Evolutionary conservation across 2,113 vertebrate genomes (phyloP).

Genomic region (Spea bombifrons): DNA sequence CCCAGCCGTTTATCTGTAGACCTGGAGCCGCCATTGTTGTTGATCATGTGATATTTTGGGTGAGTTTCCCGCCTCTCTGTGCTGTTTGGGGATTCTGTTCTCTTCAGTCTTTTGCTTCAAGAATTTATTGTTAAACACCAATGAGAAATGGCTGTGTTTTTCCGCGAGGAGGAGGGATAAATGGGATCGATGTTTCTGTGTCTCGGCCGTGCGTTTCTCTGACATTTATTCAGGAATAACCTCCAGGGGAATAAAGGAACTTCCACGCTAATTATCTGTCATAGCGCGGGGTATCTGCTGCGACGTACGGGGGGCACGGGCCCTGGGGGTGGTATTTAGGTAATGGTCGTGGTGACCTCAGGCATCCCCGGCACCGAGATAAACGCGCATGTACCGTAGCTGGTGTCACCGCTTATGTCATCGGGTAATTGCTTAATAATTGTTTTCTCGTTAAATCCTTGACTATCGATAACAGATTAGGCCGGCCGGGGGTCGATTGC

Average conservation of each 20-base stretch:
- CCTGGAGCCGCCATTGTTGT: too few relatives aligned
- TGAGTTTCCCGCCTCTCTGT: too few relatives aligned
- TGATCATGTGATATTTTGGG: too few relatives aligned
- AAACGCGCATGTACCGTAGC: too few relatives aligned
- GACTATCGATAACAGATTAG: conserved; percentile 83
- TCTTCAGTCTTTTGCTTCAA: neutral
- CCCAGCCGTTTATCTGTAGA: too few relatives aligned
- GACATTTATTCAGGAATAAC: neutral
- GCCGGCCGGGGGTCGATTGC: conserved; percentile 93
- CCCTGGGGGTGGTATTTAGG: too few relatives aligned
- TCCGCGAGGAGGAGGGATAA: neutral
- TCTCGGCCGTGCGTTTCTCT: neutral
- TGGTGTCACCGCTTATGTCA: neutral
- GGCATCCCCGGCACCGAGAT: too few relatives aligned
- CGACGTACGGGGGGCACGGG: neutral
- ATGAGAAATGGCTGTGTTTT: neutral
- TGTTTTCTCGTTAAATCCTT: conserved; percentile 66
- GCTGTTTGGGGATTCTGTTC: too few relatives aligned
- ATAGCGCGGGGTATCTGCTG: neutral
- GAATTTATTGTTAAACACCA: neutral
- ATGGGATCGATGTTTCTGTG: neutral
- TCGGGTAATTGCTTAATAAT: neutral
- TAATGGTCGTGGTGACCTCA: too few relatives aligned
- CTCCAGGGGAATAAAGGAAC: neutral
- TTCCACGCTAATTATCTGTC: neutral